Conservation (phyloP, 2,888 invertebrate species). For the Athalia circularis region DNA sequence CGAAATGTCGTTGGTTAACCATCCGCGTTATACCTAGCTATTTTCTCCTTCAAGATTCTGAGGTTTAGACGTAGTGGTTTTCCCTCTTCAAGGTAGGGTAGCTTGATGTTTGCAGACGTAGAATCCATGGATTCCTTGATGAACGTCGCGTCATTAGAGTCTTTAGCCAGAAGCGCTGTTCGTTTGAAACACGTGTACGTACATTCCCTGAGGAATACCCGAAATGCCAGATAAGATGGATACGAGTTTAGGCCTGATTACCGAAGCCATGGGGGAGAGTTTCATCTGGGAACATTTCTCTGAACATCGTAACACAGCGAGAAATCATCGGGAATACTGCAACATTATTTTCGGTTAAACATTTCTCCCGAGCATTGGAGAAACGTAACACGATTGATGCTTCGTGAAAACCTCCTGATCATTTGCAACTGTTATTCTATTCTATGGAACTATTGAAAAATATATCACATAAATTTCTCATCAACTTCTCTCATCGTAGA, state of each 20-base stretch:
- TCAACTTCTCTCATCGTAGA: too few relatives aligned
- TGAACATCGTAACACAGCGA: too few relatives aligned
- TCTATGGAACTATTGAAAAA: too few relatives aligned
- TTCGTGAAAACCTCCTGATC: too few relatives aligned
- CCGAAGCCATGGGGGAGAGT: not conserved
- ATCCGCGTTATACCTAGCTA: not conserved
- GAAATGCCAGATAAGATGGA: slow-evolving; percentile 30
- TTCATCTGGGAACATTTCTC: too few relatives aligned
- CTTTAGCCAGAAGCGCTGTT: slow-evolving; percentile 28
- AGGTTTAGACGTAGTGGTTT: not conserved
- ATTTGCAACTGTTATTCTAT: too few relatives aligned
- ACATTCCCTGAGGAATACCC: slow-evolving; percentile 35
- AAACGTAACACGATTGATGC: too few relatives aligned
- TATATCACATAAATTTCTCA: too few relatives aligned
- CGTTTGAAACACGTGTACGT: slow-evolving; percentile 25
- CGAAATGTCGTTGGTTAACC: slow-evolving; percentile 22
- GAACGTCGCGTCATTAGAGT: slow-evolving; percentile 45
- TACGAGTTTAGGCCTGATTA: slow-evolving; percentile 26
- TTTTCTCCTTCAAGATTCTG: not conserved
- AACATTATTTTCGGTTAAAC: too few relatives aligned
- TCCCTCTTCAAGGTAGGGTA: slow-evolving; percentile 30
- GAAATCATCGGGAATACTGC: too few relatives aligned
- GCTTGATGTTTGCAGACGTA: slow-evolving; percentile 51
- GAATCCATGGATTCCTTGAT: slow-evolving; percentile 47
- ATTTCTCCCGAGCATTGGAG: too few relatives aligned